These are phyloP conservation scores for Agrotis ipsilon DNA, from an alignment of 2,888 invertebrate species.

Conservation along the genomic window DNA sequence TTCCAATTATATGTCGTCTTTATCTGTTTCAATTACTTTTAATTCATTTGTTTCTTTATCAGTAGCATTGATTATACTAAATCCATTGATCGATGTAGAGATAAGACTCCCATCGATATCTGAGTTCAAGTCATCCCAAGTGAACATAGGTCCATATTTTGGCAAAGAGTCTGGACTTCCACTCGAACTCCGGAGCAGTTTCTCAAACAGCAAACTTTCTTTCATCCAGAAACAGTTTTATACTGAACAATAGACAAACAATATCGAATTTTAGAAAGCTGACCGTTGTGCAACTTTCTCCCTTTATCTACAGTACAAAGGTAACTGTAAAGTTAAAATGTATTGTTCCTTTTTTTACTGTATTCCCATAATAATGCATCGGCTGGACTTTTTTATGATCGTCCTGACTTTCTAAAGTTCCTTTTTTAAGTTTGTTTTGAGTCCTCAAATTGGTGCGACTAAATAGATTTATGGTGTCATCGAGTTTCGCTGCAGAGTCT, in stretches of 20 bases:
- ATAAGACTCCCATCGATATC: background rate
- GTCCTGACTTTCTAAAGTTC: conserved; percentile 72
- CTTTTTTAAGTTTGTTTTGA: conserved; percentile 75
- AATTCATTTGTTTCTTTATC: background rate
- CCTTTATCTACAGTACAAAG: conserved; percentile 86
- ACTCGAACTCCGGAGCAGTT: conserved; percentile 33
- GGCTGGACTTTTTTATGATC: conserved; percentile 69
- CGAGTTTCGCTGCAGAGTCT: conserved; percentile 59
- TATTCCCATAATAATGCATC: conserved; percentile 72
- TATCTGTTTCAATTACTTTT: background rate
- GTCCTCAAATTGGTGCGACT: conserved; percentile 61
- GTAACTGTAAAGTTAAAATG: conserved; percentile 82
- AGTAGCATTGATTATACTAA: background rate
- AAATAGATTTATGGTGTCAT: conserved; percentile 64
- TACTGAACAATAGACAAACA: conserved; percentile 76
- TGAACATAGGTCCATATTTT: conserved; percentile 19
- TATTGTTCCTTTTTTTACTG: conserved; percentile 79
- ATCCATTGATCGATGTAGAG: background rate
- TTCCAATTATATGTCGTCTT: background rate
- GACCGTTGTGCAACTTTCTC: conserved; percentile 89
- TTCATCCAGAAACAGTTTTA: conserved; percentile 71
- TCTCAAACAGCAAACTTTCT: conserved; percentile 69
- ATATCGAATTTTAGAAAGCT: conserved; percentile 88
- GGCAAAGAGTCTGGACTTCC: conserved; percentile 30
- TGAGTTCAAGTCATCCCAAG: background rate